Evolutionary conservation across 2,888 invertebrate species (phyloP).

Genomic region (Steinernema carpocapsae): DNA sequence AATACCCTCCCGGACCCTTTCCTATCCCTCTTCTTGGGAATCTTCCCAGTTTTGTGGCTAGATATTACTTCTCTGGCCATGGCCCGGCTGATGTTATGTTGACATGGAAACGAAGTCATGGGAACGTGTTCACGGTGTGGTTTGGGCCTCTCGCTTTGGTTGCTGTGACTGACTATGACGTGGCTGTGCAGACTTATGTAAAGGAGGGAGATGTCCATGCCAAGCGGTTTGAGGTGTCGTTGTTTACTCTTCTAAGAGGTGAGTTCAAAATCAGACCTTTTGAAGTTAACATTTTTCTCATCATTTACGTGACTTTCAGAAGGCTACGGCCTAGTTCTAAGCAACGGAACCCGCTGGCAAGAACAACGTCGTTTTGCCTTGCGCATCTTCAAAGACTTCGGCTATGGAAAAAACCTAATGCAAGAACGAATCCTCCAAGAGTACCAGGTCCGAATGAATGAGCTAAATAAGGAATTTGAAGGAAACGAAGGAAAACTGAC

Average conservation of each 20-base stretch:
- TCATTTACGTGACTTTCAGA: neutral
- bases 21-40: neutral
- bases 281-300: neutral
- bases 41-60: neutral
- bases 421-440: constrained; percentile 9
- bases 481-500: neutral
- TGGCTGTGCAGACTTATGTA: constrained; percentile 28
- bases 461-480: neutral
- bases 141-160: constrained; percentile 5
- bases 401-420: constrained; percentile 22
- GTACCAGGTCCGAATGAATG: neutral
- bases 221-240: neutral
- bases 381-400: neutral
- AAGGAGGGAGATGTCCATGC: neutral
- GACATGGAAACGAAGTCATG: neutral
- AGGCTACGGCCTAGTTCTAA: neutral
- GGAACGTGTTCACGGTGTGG: constrained; percentile 9
- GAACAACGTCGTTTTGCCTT: constrained; percentile 27
- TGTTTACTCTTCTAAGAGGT: constrained; percentile 6
- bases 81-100: neutral
- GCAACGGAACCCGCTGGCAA: neutral
- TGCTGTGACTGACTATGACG: constrained; percentile 16
- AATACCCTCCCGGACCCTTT: constrained; percentile 23
- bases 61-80: neutral
- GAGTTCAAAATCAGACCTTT: neutral